phyloP scores from a whole-genome alignment of 2,113 vertebrate genomes.

The Daphoenositta chrysoptera region DNA sequence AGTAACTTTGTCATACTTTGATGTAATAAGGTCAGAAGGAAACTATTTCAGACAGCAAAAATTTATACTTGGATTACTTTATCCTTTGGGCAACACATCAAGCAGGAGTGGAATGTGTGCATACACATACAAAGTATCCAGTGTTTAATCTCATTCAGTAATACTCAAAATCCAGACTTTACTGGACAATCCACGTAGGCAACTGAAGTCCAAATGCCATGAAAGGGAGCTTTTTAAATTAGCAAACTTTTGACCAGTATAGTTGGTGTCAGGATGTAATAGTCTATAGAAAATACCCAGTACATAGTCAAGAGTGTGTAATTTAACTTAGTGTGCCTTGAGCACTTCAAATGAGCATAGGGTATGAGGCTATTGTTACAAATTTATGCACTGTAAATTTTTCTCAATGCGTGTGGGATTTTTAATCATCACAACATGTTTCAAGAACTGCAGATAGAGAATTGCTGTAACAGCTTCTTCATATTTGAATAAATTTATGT shows the following conservation, averaged over 20 bases:
- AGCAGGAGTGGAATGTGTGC: neutral
- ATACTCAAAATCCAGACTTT: neutral
- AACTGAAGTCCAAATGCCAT: neutral
- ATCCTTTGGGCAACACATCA: neutral
- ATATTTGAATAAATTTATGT: constrained; percentile 3
- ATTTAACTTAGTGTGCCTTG: neutral
- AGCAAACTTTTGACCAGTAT: neutral
- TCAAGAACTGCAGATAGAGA: neutral
- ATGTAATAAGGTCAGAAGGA: neutral
- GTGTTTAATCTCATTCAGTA: neutral
- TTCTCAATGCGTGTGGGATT: neutral
- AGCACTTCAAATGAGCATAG: neutral
- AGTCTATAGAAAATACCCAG: neutral
- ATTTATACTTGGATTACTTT: neutral
- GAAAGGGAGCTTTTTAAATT: neutral
- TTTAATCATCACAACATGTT: constrained; percentile 15
- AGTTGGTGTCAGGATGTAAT: neutral
- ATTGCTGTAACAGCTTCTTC: neutral
- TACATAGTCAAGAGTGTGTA: neutral
- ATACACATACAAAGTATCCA: neutral
- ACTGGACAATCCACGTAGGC: neutral
- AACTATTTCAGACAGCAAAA: neutral
- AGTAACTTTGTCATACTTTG: neutral
- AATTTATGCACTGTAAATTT: constrained; percentile 7
- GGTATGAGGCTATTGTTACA: neutral